Percentiles rank a stretch among this genome's conserved stretches.
Evolutionary conservation across 2,888 invertebrate species (phyloP).

Genomic region (Lepidochrysops patricia): DNA sequence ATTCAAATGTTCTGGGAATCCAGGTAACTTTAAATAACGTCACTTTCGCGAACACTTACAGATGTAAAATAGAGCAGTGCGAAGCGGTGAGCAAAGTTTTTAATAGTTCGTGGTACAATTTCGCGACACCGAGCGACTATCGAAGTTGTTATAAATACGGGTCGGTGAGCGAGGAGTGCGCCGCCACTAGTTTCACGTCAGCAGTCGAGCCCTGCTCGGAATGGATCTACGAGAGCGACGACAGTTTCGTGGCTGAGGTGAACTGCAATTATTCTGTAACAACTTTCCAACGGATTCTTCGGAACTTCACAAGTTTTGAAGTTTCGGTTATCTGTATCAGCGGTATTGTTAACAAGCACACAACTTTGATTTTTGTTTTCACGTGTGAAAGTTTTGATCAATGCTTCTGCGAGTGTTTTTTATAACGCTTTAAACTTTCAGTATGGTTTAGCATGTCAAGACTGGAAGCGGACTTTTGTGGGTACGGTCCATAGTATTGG

Average conservation of each 20-base stretch:
- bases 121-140: constrained; percentile 26
- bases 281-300: constrained; percentile 3
- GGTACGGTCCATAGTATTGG: constrained; percentile 71
- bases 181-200: constrained; percentile 23
- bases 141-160: constrained; percentile 29
- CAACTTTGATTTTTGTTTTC: not conserved
- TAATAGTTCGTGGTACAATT: constrained; percentile 27
- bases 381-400: not conserved
- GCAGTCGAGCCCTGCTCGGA: constrained; percentile 26
- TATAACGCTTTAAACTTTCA: constrained; percentile 18
- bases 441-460: constrained; percentile 35
- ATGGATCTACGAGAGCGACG: constrained; percentile 31
- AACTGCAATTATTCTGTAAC: constrained; percentile 12
- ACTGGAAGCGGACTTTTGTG: constrained; percentile 60
- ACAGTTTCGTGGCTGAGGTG: constrained; percentile 34
- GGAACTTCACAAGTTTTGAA: constrained; percentile 5
- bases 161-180: constrained; percentile 24
- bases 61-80: constrained; percentile 32
- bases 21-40: not conserved
- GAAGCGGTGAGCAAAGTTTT: constrained; percentile 22
- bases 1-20: not conserved
- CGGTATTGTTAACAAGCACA: not conserved
- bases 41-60: constrained; percentile 13
- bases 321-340: not conserved
- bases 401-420: not conserved